phyloP scores from a whole-genome alignment of 2,888 invertebrate species.

The Apamea sordens region DNA sequence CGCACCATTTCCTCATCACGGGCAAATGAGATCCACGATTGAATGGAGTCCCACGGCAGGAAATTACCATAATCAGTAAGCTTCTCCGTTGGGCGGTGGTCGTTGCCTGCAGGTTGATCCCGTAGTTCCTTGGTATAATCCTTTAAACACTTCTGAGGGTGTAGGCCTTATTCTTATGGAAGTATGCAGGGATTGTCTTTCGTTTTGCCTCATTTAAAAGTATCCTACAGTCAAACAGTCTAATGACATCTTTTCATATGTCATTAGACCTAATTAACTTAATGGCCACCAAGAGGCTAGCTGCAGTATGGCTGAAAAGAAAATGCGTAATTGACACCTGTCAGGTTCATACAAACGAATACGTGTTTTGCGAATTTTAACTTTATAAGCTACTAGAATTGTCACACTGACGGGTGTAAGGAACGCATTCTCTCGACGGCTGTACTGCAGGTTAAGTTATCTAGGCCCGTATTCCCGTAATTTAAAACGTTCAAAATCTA shows the following conservation, averaged over 20 bases:
- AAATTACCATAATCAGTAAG: slow-evolving; percentile 63
- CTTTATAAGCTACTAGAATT: neutral
- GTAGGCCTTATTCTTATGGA: neutral
- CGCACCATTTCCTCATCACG: slow-evolving; percentile 11
- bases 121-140: slow-evolving; percentile 21
- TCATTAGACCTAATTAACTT: neutral
- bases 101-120: slow-evolving; percentile 28
- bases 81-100: slow-evolving; percentile 40
- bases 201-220: neutral
- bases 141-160: slow-evolving; percentile 18
- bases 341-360: too few species aligned
- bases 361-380: neutral
- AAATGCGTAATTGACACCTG: neutral
- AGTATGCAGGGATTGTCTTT: neutral
- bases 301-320: neutral
- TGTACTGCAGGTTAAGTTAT: neutral
- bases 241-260: neutral
- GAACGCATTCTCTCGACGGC: neutral
- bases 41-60: slow-evolving; percentile 38
- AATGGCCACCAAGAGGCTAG: neutral
- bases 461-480: too few species aligned
- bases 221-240: too few species aligned
- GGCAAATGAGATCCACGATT: slow-evolving; percentile 31
- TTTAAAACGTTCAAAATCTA: too few species aligned
- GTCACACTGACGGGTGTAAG: neutral